phyloP scores from a whole-genome alignment of 2,888 invertebrate genomes.

The Andrena fulva region DNA sequence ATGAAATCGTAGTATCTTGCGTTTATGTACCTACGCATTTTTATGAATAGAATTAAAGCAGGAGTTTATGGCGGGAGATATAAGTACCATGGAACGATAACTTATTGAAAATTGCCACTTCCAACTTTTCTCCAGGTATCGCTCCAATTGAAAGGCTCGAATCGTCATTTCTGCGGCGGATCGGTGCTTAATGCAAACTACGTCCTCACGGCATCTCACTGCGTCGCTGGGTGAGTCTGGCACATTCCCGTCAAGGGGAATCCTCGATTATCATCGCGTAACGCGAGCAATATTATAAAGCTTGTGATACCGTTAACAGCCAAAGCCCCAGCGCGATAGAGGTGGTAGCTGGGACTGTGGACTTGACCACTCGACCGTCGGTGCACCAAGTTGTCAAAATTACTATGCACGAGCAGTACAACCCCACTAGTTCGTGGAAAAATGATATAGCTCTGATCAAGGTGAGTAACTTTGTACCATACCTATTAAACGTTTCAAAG shows the following conservation, averaged over 20 bases:
- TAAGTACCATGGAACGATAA: neutral
- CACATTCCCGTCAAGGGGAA: neutral
- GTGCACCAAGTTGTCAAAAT: slow-evolving; percentile 37
- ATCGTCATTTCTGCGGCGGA: slow-evolving; percentile 74
- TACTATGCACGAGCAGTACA: slow-evolving; percentile 58
- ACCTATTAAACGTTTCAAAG: too few species aligned
- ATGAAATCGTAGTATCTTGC: neutral
- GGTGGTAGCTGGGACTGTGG: slow-evolving; percentile 64
- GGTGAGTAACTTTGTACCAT: slow-evolving; percentile 50
- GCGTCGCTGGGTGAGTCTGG: slow-evolving; percentile 51
- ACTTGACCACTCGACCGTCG: neutral
- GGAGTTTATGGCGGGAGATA: neutral
- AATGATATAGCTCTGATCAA: slow-evolving; percentile 78
- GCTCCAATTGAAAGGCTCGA: slow-evolving; percentile 55
- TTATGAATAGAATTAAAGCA: too few species aligned
- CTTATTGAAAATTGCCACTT: neutral
- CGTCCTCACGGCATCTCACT: slow-evolving; percentile 77
- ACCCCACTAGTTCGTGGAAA: slow-evolving; percentile 27
- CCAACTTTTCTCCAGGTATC: slow-evolving; percentile 65
- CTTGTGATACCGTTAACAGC: slow-evolving; percentile 31
- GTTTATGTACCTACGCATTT: neutral
- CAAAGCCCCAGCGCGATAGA: neutral
- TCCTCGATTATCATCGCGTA: neutral
- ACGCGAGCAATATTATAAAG: neutral
- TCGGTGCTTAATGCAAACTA: slow-evolving; percentile 67